Conservation (phyloP, 2,113 vertebrate species). For the Dipodomys spectabilis region DNA sequence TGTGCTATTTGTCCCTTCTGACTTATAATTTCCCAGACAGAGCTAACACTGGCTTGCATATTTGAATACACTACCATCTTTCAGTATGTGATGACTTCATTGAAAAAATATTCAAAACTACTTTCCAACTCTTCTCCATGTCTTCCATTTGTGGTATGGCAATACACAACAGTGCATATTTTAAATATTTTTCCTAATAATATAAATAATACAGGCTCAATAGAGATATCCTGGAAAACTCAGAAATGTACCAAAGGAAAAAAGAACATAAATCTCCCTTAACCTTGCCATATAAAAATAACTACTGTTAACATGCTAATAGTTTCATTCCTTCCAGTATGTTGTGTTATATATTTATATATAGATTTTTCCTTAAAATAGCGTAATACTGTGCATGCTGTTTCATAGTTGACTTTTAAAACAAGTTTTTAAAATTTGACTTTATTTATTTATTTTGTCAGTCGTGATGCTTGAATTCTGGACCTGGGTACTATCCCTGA, state of each 20-base stretch:
- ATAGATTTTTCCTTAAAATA: slow-evolving; percentile 23
- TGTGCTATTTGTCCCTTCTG: not conserved
- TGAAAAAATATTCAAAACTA: slow-evolving; percentile 49
- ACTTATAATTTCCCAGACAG: slow-evolving; percentile 1
- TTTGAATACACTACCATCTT: not conserved
- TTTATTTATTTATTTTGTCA: not conserved
- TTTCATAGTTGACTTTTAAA: not conserved
- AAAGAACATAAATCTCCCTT: slow-evolving; percentile 27
- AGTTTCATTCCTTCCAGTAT: not conserved
- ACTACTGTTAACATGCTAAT: not conserved
- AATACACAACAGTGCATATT: not conserved
- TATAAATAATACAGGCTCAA: not conserved
- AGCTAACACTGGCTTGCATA: not conserved
- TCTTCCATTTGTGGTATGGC: slow-evolving; percentile 56
- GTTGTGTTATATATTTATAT: not conserved
- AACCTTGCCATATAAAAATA: not conserved
- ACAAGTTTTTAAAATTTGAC: not conserved
- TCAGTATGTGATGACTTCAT: slow-evolving; percentile 3
- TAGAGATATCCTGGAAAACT: not conserved
- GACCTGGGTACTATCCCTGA: no score
- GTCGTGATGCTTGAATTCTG: no score
- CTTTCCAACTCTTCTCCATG: not conserved
- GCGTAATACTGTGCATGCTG: not conserved
- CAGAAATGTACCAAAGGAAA: slow-evolving; percentile 13
- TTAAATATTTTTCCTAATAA: slow-evolving; percentile 60